Evolutionary conservation across 2,113 vertebrate genomes (phyloP).

Genomic region (Aspiorhynchus laticeps): DNA sequence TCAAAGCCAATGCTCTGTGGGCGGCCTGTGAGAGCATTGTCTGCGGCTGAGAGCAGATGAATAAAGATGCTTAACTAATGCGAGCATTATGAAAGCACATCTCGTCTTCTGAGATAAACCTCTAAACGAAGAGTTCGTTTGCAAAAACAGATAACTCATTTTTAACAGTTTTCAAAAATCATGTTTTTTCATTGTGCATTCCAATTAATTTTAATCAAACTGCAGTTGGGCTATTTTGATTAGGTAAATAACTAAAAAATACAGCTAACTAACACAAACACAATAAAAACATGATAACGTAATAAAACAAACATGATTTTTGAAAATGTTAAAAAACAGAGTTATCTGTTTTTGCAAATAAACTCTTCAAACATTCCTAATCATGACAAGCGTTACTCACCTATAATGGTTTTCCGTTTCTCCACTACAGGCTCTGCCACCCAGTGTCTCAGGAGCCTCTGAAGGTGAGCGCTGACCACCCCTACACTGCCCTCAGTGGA

Average conservation of each 20-base stretch:
- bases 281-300: no score
- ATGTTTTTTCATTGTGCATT: no score
- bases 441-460: slow-evolving; percentile 83
- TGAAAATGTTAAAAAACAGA: not conserved
- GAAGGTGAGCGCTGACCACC: slow-evolving; percentile 85
- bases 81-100: not conserved
- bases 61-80: not conserved
- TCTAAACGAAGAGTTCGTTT: no score
- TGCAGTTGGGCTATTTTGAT: no score
- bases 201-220: no score
- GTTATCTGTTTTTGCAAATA: no score
- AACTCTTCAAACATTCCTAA: not conserved
- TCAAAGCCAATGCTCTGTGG: not conserved
- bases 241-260: no score
- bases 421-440: slow-evolving; percentile 86
- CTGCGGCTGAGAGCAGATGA: not conserved
- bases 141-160: no score
- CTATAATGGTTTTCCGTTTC: slow-evolving; percentile 84
- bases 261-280: no score
- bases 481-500: slow-evolving; percentile 70
- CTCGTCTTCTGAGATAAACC: not conserved
- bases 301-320: no score
- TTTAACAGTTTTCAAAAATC: no score
- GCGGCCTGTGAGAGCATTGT: not conserved
- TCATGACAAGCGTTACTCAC: slow-evolving; percentile 70